phyloP scores from a whole-genome alignment of 2,888 invertebrate species.

The Drosophila histrio region DNA sequence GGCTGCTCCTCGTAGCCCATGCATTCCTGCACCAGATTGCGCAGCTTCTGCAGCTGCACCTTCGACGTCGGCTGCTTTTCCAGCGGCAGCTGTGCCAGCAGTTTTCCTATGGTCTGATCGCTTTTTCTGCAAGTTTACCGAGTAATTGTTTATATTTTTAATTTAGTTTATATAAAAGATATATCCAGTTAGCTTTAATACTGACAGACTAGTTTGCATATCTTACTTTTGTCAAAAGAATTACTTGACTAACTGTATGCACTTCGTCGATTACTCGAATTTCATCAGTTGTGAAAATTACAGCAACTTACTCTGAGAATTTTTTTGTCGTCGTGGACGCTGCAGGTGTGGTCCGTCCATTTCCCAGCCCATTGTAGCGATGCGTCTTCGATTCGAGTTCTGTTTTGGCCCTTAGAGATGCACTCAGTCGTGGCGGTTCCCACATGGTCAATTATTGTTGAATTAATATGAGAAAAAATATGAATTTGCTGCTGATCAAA shows the following conservation, averaged over 20 bases:
- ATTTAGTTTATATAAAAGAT: too few species aligned
- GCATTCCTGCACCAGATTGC: slow-evolving; percentile 82
- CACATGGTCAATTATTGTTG: slow-evolving; percentile 54
- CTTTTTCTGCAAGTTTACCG: slow-evolving; percentile 32
- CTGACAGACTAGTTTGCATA: too few species aligned
- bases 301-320: slow-evolving; percentile 54
- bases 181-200: too few species aligned
- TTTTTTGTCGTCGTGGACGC: slow-evolving; percentile 53
- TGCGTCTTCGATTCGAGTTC: slow-evolving; percentile 84
- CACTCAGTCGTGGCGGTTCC: slow-evolving; percentile 87
- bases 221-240: too few species aligned
- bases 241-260: too few species aligned
- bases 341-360: slow-evolving; percentile 13
- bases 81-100: slow-evolving; percentile 63
- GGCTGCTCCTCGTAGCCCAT: slow-evolving; percentile 86
- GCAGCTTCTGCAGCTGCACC: slow-evolving; percentile 80
- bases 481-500: slow-evolving; percentile 12
- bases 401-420: slow-evolving; percentile 88
- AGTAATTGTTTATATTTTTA: too few species aligned
- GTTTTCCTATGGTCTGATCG: slow-evolving; percentile 67
- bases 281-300: slow-evolving; percentile 53
- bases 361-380: slow-evolving; percentile 35
- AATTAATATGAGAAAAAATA: slow-evolving; percentile 11
- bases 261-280: too few species aligned
- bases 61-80: slow-evolving; percentile 66